Conservation (phyloP, 2,888 invertebrate species). For the Gandaritis pyraliata region DNA sequence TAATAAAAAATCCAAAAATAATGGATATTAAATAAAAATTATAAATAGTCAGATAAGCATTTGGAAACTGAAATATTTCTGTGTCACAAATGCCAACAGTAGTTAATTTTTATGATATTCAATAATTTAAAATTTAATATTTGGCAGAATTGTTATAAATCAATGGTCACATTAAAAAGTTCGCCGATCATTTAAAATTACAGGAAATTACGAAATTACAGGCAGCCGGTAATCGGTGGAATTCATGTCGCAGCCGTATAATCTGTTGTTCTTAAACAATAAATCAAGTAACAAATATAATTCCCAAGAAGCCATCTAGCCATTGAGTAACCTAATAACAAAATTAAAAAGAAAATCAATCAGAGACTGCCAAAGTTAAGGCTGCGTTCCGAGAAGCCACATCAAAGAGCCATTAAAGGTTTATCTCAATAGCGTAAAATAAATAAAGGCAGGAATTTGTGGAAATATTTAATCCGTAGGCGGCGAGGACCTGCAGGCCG, state of each 20-base stretch:
- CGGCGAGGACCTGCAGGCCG: slow-evolving; percentile 61
- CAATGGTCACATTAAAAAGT: slow-evolving; percentile 23
- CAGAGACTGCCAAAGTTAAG: slow-evolving; percentile 75
- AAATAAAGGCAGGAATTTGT: slow-evolving; percentile 79
- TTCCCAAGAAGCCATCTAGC: slow-evolving; percentile 48
- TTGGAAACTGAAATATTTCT: slow-evolving; percentile 8
- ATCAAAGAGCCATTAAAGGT: slow-evolving; percentile 81
- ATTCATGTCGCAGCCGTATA: slow-evolving; percentile 24
- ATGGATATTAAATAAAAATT: slow-evolving; percentile 9
- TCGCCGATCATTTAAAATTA: slow-evolving; percentile 21
- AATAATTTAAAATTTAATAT: slow-evolving; percentile 27
- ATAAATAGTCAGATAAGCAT: slow-evolving; percentile 3
- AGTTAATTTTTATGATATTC: slow-evolving; percentile 13
- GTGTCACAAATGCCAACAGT: slow-evolving; percentile 7
- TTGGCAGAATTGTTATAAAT: slow-evolving; percentile 19
- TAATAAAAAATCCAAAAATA: slow-evolving; percentile 6
- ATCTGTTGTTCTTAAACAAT: slow-evolving; percentile 31
- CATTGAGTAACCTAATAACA: slow-evolving; percentile 55
- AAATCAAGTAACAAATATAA: slow-evolving; percentile 51
- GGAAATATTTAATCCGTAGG: slow-evolving; percentile 76
- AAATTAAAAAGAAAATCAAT: slow-evolving; percentile 75
- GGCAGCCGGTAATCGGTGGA: slow-evolving; percentile 25
- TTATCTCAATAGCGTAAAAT: slow-evolving; percentile 80
- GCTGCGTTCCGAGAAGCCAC: slow-evolving; percentile 69
- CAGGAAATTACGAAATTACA: no score